Evolutionary conservation across 1,140 invertebrate genomes (phyloP).

Genomic region (Tenebrio molitor): DNA sequence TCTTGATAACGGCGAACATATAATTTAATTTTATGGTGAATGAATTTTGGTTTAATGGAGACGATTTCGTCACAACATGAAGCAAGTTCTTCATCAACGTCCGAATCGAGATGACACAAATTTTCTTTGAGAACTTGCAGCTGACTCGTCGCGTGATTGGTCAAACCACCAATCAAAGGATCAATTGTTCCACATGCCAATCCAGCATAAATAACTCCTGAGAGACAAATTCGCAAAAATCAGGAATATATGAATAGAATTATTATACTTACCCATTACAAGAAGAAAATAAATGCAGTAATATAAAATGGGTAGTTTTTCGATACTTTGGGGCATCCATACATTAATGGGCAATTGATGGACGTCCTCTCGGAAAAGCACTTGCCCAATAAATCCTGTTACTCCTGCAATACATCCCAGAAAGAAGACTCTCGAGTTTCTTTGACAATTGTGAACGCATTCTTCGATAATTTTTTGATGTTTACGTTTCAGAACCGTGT

Average conservation of each 20-base stretch:
- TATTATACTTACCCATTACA: not conserved
- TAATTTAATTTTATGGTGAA: conserved; percentile 48
- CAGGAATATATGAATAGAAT: not conserved
- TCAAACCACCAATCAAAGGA: not conserved
- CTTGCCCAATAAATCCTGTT: not conserved
- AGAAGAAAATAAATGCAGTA: not conserved
- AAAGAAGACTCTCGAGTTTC: conserved; percentile 1
- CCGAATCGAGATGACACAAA: conserved; percentile 43
- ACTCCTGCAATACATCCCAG: not conserved
- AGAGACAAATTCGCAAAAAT: not conserved
- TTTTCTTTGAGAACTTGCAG: conserved; percentile 59
- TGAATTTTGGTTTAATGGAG: conserved; percentile 29
- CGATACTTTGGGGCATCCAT: not conserved
- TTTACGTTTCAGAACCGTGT: not conserved
- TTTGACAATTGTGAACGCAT: not conserved
- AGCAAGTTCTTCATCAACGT: conserved; percentile 8
- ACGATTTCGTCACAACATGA: not conserved
- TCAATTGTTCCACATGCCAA: too few species aligned
- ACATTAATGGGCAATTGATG: not conserved
- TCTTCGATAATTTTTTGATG: not conserved
- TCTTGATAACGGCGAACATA: conserved; percentile 56
- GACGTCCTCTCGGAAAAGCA: not conserved
- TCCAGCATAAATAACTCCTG: not conserved
- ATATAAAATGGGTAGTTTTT: not conserved
- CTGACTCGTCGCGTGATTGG: conserved; percentile 47